These are phyloP conservation scores for Bombus balteatus DNA, from an alignment of 1,140 invertebrate genomes.

Conservation along the genomic window DNA sequence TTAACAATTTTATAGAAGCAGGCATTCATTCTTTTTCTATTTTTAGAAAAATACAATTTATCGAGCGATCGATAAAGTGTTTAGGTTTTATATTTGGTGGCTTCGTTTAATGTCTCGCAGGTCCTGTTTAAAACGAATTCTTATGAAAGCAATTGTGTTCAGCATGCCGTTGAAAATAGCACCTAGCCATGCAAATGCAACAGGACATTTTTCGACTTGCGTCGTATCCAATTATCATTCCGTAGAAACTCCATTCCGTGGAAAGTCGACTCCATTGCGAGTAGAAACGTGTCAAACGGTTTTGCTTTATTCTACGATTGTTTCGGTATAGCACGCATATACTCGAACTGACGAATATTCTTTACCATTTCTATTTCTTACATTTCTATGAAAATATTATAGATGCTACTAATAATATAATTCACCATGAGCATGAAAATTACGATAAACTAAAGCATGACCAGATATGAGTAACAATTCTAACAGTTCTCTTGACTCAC, in stretches of 20 bases:
- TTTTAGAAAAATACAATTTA: not conserved
- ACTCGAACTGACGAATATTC: not conserved
- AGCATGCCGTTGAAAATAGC: not conserved
- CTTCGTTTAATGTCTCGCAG: not conserved
- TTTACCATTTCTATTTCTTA: not conserved
- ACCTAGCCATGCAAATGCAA: slow-evolving; percentile 4
- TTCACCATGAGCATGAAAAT: too few relatives aligned
- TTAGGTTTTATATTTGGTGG: not conserved
- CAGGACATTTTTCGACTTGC: slow-evolving; percentile 13
- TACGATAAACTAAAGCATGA: too few relatives aligned
- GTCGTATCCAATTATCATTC: slow-evolving; percentile 26
- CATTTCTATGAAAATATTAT: too few relatives aligned
- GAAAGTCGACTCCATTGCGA: not conserved
- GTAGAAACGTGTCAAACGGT: not conserved
- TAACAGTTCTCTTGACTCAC: too few relatives aligned
- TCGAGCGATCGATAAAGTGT: not conserved
- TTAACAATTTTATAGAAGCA: not conserved
- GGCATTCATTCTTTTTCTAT: not conserved
- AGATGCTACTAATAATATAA: too few relatives aligned
- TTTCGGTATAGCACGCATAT: not conserved
- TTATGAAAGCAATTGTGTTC: not conserved
- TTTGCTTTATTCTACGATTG: not conserved
- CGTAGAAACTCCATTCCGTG: not conserved
- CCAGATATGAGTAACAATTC: too few relatives aligned
- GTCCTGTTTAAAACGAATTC: not conserved